Base-by-base conservation (phyloP, 2,888 invertebrate species). In the Anodontia alba region DNA sequence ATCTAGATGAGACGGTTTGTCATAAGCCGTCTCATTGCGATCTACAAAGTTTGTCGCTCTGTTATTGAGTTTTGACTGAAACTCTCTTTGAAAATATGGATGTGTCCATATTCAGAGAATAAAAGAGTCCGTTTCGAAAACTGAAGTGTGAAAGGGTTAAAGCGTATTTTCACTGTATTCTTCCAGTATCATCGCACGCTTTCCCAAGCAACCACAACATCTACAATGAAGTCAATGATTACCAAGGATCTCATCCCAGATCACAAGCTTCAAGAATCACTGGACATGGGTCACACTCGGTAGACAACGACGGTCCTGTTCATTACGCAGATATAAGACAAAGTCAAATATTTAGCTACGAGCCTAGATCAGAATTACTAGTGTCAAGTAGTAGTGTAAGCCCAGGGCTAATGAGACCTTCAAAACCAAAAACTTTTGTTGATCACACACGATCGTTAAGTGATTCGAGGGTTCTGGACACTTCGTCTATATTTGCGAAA, bases 211-310 rank as follows among this genome's bases (percentile, higher is more conserved):
- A 17, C 33, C 31, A 31, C 20, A 62, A 62, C 33, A 62, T 62
- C 12, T 62, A 62, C 20, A 62, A 62, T 20, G 62, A 62, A 62
- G 62, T 62, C 1, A 62, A 33, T 62, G 62, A 62, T 33, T 62
- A 62, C 23, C 62, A 33, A 33, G 62, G 33, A 5, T 62, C 62
- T 12, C 62, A 33, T 33, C 62, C 62, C 12, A 33, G 31, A 31
- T 62, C 62, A 31, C 62, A 62, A 12, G 2, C 33, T 1, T 62
- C 62, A 7, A 17, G 33, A 31, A 12, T 23, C 31, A 57, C 5
- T 57, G 57, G 57, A 26, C 5, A 26, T 26, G 62, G 33, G 15
- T 12, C 33, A 1, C 7, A 33, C 2, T 62, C 62, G 33, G 5
- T 17, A 3, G 17, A 29, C 31, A 62, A 33, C 17, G 62, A 62